phyloP scores from a whole-genome alignment of 2,888 invertebrate species.

The Heliconius ethilla region DNA sequence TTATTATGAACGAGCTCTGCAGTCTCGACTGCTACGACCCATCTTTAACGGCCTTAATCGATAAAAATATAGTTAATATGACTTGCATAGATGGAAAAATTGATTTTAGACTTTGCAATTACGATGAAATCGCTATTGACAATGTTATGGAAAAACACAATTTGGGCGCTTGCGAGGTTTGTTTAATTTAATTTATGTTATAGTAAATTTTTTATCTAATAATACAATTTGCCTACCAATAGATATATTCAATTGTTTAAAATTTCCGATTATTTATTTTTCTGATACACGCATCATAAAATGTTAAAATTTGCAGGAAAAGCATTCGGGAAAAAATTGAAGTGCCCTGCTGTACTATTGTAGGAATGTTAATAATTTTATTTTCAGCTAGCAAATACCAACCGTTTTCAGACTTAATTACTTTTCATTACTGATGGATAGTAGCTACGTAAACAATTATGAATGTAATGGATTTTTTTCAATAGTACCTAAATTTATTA shows the following conservation, averaged over 20 bases:
- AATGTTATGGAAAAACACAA: slow-evolving; percentile 7
- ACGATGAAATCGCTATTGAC: slow-evolving; percentile 11
- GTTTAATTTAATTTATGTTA: background rate
- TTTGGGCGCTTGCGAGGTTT: slow-evolving; percentile 27
- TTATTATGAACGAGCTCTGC: slow-evolving; percentile 68
- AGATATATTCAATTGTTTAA: no score
- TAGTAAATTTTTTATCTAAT: no score
- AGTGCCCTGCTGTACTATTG: background rate
- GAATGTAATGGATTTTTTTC: no score
- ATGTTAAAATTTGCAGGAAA: no score
- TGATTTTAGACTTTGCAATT: slow-evolving; percentile 57
- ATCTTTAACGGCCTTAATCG: slow-evolving; percentile 52
- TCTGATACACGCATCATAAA: no score
- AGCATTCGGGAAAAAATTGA: no score
- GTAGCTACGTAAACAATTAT: background rate
- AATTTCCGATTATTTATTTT: no score
- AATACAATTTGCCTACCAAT: no score
- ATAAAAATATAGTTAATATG: slow-evolving; percentile 57
- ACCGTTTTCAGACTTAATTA: background rate
- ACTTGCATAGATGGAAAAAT: slow-evolving; percentile 61
- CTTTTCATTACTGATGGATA: background rate
- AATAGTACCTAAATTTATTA: background rate
- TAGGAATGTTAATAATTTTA: background rate
- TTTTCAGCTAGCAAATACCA: background rate
- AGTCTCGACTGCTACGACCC: slow-evolving; percentile 57